Base-by-base conservation (phyloP, 2,888 invertebrate species). In the Eristalis intricaria region DNA sequence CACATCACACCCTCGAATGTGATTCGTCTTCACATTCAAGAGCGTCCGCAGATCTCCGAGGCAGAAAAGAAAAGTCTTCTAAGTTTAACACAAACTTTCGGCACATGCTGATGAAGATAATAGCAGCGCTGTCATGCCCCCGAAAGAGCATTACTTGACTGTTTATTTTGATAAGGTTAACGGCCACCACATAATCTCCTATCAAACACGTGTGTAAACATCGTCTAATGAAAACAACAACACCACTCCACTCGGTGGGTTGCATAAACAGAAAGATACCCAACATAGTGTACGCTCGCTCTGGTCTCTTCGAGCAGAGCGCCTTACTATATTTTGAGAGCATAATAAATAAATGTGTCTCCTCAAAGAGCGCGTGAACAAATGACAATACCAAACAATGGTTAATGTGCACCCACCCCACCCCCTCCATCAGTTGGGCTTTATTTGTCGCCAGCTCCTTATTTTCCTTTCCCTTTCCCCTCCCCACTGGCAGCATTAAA, bases 121-220 rank as follows among this genome's bases (percentile, higher is more conserved):
- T 50, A 50, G 19, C 19, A 50, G 50, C 19, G 19, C 50, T 50
- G 19, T 50, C 50, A 50, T 50, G 50, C 50, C 50, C 38, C 50
- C 50, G 50, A 50, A 50, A 50, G 50, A 50, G 50, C 50, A 50
- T 50, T 50, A 50, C 60, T 61, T 71, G 70, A 43, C 61, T 63
- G 61, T 71, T 71, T 65, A 22, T 56, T 50, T 56, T 65, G 56
- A 74, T 74, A 74, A 74, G 74, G 74, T 74, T 64, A 74, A 65
- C 35, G 74, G 73, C 74, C 74, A 64, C 15, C 38, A 13, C n/a
- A 61, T 73, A 73, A 43, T 64, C 64, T 43, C 43, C 43, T 56
- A 50, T 32, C 56, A 23, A 43, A 29, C 71, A 71, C 71, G 71
- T 63, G 61, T 43, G 43, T 71, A 71, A 71, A 71, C 71, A 71